Conservation (phyloP, 2,888 invertebrate genomes). For the Meiosimyza decipiens region DNA sequence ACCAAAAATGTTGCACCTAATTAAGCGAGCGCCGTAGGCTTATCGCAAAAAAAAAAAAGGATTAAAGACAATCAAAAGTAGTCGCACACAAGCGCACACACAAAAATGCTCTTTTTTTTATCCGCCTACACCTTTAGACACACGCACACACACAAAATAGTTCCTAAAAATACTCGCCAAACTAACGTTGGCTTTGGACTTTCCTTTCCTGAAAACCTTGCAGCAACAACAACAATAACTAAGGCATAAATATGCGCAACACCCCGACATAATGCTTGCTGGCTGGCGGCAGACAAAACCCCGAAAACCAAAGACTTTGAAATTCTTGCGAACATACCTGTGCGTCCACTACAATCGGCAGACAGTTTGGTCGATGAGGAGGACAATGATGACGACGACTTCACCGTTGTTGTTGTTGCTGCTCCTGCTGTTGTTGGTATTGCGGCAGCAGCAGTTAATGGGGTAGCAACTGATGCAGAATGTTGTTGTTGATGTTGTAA, state of each 20-base stretch:
- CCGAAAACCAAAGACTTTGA: conserved; percentile 39
- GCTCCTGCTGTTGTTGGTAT: conserved; percentile 36
- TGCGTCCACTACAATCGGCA: conserved; percentile 73
- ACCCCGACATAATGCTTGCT: conserved; percentile 16
- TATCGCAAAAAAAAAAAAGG: neutral
- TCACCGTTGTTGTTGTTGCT: conserved; percentile 31
- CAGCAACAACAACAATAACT: conserved; percentile 10
- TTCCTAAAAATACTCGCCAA: conserved; percentile 28
- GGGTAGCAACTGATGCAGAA: conserved; percentile 36
- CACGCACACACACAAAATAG: conserved; percentile 22
- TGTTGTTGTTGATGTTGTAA: conserved; percentile 32
- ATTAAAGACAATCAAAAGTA: too few relatives aligned
- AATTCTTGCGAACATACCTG: conserved; percentile 70
- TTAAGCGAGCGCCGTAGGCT: conserved; percentile 6
- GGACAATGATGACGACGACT: conserved; percentile 42
- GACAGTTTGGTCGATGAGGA: conserved; percentile 56
- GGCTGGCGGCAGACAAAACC: conserved; percentile 14
- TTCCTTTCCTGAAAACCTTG: neutral
- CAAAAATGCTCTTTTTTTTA: too few relatives aligned
- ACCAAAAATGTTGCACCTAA: conserved; percentile 9
- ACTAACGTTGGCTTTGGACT: neutral
- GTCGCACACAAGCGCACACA: too few relatives aligned
- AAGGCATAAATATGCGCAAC: conserved; percentile 30
- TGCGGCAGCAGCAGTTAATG: conserved; percentile 38
- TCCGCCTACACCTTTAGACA: neutral